Percentiles rank a stretch among this genome's conserved stretches.
phyloP scores from a whole-genome alignment of 2,113 vertebrate species.

The Natator depressus region DNA sequence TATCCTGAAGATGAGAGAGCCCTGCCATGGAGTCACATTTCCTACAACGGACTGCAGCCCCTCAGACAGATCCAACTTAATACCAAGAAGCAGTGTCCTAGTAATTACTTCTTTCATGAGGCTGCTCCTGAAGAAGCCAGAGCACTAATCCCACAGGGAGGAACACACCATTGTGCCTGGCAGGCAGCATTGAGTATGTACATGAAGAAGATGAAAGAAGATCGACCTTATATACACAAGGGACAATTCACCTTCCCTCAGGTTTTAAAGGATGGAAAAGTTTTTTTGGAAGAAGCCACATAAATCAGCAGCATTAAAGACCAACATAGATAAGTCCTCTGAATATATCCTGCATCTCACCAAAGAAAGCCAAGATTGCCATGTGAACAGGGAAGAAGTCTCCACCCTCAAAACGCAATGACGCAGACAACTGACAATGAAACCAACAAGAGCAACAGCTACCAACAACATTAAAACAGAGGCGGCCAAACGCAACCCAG shows the following conservation, averaged over 20 bases:
- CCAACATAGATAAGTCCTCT: neutral
- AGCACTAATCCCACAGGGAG: neutral
- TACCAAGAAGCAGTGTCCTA: neutral
- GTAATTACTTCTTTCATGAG: neutral
- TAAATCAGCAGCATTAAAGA: neutral
- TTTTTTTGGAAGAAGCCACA: neutral
- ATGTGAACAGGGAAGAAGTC: neutral
- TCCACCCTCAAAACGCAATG: neutral
- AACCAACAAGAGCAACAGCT: neutral
- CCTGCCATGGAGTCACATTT: neutral
- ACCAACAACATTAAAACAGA: neutral
- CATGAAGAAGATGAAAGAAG: neutral
- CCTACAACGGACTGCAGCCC: neutral
- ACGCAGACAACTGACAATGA: neutral
- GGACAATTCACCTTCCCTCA: neutral
- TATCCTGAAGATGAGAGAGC: neutral
- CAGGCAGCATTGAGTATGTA: neutral
- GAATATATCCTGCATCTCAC: neutral
- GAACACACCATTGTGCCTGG: neutral
- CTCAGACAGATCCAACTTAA: rapidly evolving
- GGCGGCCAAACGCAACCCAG: neutral
- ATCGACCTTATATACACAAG: neutral
- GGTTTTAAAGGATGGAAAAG: neutral
- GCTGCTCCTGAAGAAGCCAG: neutral
- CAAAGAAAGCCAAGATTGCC: neutral